Evolutionary conservation across 2,797 vertebrate genomes (phyloP), one percentile per base, ranked within the genome.

Genomic region (Zenarchopterus dispar): DNA sequence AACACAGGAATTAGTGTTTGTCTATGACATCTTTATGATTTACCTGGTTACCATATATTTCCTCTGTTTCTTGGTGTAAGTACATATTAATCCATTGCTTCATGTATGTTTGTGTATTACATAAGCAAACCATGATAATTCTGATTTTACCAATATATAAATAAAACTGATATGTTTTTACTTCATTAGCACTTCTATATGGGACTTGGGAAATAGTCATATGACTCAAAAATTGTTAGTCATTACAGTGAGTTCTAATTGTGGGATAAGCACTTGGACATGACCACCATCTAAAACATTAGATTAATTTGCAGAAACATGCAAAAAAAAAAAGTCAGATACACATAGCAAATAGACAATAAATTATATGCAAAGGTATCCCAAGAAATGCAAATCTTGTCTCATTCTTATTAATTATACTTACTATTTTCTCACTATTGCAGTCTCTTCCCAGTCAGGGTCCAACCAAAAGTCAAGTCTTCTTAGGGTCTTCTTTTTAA

Each of bases 401-500:
- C 8, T 23, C 50, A 21, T 53, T 22, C 2, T 44, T 39, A 11
- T 10, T 48, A 42, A 77, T 28, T 63, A 28, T 71, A 89, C 89
- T 89, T 82, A 92, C 88, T 83, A 49, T 82, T 69, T 60, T 56
- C n/a, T 48, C 49, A 54, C 69, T 66, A 66, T 69, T 71, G 42
- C 31, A 71, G 58, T 78, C 57, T 56, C 67, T 66, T 64, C 70
- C 65, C 58, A 65, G 64, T 67, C 71, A 71, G 64, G 47, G 67
- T 86, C 66, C 78, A 44, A 66, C 52, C 82, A 83, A 81, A 77
- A 77, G 64, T 76, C 80, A 56, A 80, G 43, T 36, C 33, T 36
- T 36, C 82, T 79, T 70, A 52, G 50, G 23, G 58, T 80, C 60
- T 56, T 65, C 15, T 51, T 81, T 89, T 91, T 86, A 74, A 85